phyloP scores from a whole-genome alignment of 2,888 invertebrate species.

The Odontomyia ornata region DNA sequence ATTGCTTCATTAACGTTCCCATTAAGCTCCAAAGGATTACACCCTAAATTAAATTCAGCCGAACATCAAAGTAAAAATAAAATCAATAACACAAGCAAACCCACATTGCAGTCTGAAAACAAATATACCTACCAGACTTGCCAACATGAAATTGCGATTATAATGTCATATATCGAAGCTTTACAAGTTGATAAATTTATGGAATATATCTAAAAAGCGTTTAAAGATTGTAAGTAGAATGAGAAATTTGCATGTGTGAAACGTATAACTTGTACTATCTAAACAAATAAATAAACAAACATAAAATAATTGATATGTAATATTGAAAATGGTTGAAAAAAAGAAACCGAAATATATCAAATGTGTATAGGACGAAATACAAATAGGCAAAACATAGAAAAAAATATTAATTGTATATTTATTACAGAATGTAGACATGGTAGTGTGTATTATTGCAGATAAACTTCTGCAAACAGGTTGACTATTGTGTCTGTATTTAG shows the following conservation, averaged over 20 bases:
- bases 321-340: background rate
- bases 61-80: background rate
- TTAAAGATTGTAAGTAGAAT: constrained; percentile 11
- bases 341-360: background rate
- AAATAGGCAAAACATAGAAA: background rate
- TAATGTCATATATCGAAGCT: constrained; percentile 16
- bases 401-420: background rate
- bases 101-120: too few relatives aligned
- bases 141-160: background rate
- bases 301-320: background rate
- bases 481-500: background rate
- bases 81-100: background rate
- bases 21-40: too few relatives aligned
- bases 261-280: background rate
- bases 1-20: too few relatives aligned
- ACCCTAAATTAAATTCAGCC: too few relatives aligned
- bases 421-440: background rate
- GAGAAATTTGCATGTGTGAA: background rate
- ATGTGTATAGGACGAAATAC: background rate
- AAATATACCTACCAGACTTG: background rate
- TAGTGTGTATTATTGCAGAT: background rate
- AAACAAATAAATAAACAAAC: background rate
- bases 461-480: background rate
- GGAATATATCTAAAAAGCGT: constrained; percentile 3
- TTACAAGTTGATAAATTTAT: constrained; percentile 11